Evolutionary conservation across 2,888 invertebrate genomes (phyloP).

Genomic region (Dynastes hyllus): DNA sequence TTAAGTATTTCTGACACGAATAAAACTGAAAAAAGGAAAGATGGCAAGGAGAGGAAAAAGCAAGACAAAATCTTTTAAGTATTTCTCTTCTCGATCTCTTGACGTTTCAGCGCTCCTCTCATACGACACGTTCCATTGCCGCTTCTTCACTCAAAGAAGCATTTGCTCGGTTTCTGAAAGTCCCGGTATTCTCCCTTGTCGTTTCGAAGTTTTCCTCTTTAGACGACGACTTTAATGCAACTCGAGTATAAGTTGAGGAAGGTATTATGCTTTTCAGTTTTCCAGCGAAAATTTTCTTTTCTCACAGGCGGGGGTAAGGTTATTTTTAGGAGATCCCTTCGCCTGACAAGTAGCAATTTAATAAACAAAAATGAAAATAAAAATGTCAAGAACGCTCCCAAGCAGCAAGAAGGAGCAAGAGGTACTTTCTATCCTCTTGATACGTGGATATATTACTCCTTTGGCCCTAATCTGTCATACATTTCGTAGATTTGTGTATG

Average conservation of each 20-base stretch:
- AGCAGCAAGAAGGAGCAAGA: neutral
- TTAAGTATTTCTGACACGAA: constrained; percentile 1
- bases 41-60: neutral
- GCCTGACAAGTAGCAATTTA: constrained; percentile 18
- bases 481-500: neutral
- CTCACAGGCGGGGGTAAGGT: neutral
- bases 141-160: neutral
- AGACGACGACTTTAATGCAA: neutral
- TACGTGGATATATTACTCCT: neutral
- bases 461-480: constrained; percentile 11
- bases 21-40: neutral
- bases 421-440: neutral
- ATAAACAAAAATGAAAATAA: constrained; percentile 22
- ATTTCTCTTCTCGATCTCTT: constrained; percentile 2
- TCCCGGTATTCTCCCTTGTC: neutral
- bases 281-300: neutral
- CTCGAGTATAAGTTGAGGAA: neutral
- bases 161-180: neutral
- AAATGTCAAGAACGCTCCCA: neutral
- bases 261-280: neutral
- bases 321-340: neutral
- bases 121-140: neutral
- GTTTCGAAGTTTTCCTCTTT: constrained; percentile 6
- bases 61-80: constrained; percentile 6
- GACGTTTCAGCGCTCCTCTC: neutral